These are phyloP conservation scores for Coelogynopora nodosa DNA, from an alignment of 2,888 invertebrate species.

Conservation along the genomic window DNA sequence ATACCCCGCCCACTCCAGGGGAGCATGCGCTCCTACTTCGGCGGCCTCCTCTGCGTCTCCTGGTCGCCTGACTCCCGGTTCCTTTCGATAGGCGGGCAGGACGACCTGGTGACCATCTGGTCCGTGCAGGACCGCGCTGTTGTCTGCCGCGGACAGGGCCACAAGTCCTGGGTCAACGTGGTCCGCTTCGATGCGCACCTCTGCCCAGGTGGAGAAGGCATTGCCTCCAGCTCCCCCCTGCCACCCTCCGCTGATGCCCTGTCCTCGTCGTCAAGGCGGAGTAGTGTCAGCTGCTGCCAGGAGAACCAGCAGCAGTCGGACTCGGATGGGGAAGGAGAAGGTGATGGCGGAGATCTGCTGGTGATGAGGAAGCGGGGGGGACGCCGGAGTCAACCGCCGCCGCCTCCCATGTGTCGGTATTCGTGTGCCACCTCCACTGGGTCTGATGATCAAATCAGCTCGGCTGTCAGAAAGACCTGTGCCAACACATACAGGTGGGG, in stretches of 20 bases:
- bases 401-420: not conserved
- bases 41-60: constrained; percentile 84
- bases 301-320: not conserved
- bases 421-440: not conserved
- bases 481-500: constrained; percentile 41
- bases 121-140: constrained; percentile 84
- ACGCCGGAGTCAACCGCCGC: not conserved
- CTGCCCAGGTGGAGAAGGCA: constrained; percentile 26
- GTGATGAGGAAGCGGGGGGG: not conserved
- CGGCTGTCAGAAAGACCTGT: not conserved
- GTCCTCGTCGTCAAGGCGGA: not conserved
- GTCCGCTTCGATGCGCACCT: constrained; percentile 72
- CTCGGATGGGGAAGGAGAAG: not conserved
- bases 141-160: constrained; percentile 94
- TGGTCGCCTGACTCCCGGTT: constrained; percentile 96
- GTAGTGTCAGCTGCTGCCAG: not conserved
- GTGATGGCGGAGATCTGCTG: not conserved
- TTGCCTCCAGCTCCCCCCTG: not conserved
- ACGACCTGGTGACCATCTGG: constrained; percentile 96
- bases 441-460: constrained; percentile 5
- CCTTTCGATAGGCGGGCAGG: constrained; percentile 89
- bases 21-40: constrained; percentile 87
- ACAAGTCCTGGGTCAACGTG: constrained; percentile 93
- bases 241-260: not conserved
- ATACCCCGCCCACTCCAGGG: too few relatives aligned